Conservation (phyloP, 2,888 invertebrate species). For the Epirrita christyi region DNA sequence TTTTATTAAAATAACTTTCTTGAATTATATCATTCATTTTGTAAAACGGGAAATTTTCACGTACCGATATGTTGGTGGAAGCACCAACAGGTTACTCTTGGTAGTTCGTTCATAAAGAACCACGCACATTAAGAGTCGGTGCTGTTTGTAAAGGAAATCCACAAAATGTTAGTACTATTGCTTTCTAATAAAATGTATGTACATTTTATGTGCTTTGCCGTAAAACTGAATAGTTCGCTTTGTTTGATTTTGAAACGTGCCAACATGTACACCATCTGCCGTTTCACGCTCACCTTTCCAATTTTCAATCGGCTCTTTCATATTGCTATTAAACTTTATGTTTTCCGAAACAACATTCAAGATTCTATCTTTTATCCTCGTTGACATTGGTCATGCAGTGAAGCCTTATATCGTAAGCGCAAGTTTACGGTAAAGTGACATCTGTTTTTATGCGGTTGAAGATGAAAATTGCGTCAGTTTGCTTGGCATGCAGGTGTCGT, state of each 20-base stretch:
- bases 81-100: too few species aligned
- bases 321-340: conserved; percentile 74
- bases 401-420: conserved; percentile 34
- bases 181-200: conserved; percentile 14
- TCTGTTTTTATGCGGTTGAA: conserved; percentile 30
- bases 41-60: too few species aligned
- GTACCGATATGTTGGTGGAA: too few species aligned
- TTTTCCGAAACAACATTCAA: conserved; percentile 69
- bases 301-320: conserved; percentile 74
- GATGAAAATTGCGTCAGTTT: conserved; percentile 34
- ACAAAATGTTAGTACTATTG: conserved; percentile 11
- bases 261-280: conserved; percentile 61
- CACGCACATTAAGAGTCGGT: neutral
- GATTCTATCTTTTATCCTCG: conserved; percentile 59
- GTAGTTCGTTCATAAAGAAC: too few species aligned
- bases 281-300: conserved; percentile 79
- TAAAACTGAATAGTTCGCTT: conserved; percentile 25
- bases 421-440: conserved; percentile 27
- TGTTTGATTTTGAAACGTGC: conserved; percentile 32
- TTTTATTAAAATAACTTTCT: too few species aligned
- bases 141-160: conserved; percentile 10
- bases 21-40: too few species aligned
- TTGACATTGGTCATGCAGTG: conserved; percentile 76
- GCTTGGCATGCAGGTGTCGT: conserved; percentile 57
- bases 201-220: conserved; percentile 12